Evolutionary conservation across 2,888 invertebrate genomes (phyloP), one percentile per base, ranked within the genome.

Genomic region (Hydrotaea diabolus): DNA sequence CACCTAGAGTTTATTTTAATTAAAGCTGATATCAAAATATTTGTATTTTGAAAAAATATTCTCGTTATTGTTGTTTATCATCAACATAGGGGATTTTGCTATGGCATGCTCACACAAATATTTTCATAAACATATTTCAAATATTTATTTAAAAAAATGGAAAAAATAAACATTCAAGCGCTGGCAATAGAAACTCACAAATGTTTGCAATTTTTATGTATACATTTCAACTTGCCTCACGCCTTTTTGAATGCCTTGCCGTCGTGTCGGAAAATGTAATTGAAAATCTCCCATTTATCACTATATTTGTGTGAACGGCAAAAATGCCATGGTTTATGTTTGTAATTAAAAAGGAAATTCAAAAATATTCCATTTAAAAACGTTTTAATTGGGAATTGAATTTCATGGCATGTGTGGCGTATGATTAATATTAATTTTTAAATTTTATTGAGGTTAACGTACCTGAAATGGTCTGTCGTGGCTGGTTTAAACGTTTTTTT

Each of bases 391-490:
- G 23, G 19, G 17, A 64, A 64, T 64, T 64, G n/a, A 64, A 64
- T 64, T 64, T 17, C 36, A 31, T 26, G 64, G 36, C 55, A 55
- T 19, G 23, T 23, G 55, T 64, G 64, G 64, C 64, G 64, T 36
- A 36, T 64, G 64, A 64, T 36, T 36, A 36, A 64, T 64, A 64
- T 36, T 64, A 64, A 36, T 64, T 36, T n/a, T n/a, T 15, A 31
- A 31, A 31, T 39, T 39, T 7, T 4, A 31, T 39, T 13, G 39
- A 39, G 39, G 39, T 39, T 39, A 39, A 8, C 9, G 8, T 39
- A 39, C 39, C 3, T 11, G 13, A 31, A 31, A 31, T 7, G 7
- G 31, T 31, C 31, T 31, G n/a, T n/a, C n/a, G n/a, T n/a, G n/a
- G n/a, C n/a, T n/a, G n/a, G n/a, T n/a, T n/a, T n/a, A n/a, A n/a